These are phyloP conservation scores for Platalea minor DNA, from an alignment of 2,797 vertebrate species.

Conservation along the genomic window DNA sequence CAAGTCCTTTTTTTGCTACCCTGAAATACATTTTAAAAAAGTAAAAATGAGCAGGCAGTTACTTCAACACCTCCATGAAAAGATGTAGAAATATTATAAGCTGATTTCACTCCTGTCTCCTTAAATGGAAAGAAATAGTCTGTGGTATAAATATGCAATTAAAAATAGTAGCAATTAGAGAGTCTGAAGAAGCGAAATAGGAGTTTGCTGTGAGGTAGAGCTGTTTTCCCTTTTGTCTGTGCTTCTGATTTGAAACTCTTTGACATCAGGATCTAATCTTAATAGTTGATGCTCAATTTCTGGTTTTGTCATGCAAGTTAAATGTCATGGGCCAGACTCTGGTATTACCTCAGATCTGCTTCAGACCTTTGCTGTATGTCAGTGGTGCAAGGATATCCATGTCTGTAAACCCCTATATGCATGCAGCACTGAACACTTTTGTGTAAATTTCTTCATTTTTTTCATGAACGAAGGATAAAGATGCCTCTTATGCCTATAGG, in stretches of 20 bases:
- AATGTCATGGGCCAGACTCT: background rate
- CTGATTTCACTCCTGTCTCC: background rate
- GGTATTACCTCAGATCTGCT: background rate
- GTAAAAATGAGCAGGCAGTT: background rate
- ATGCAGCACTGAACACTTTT: background rate
- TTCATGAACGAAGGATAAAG: background rate
- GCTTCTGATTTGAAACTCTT: background rate
- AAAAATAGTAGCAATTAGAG: conserved; percentile 29
- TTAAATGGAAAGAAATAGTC: conserved; percentile 11
- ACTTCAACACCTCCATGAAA: background rate
- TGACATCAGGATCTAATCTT: background rate
- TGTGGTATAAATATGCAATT: conserved; percentile 2
- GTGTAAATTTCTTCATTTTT: background rate
- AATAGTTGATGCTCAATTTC: background rate
- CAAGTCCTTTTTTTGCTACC: background rate
- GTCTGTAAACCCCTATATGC: background rate
- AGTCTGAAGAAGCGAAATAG: background rate
- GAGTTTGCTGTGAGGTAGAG: conserved; percentile 3
- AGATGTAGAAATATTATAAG: background rate
- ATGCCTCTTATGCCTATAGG: background rate
- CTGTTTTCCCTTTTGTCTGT: background rate
- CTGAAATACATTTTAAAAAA: background rate
- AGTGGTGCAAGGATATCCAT: background rate
- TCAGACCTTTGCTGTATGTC: background rate
- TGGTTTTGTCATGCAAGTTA: background rate